phyloP scores from a whole-genome alignment of 1,140 invertebrate genomes.

The Nephila pilipes region DNA sequence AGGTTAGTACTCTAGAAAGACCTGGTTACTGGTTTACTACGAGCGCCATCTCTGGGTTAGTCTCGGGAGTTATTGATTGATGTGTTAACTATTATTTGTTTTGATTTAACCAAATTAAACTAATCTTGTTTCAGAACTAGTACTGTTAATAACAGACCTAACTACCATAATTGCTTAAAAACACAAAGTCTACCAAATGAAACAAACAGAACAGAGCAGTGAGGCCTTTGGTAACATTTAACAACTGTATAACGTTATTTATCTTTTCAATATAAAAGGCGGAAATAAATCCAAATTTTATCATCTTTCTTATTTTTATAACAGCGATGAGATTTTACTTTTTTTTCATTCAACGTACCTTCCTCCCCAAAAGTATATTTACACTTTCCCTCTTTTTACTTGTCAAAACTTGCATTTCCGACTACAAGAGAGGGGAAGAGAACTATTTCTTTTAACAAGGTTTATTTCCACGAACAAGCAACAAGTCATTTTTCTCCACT shows the following conservation, averaged over 20 bases:
- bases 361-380: background rate
- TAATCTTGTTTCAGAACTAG: too few relatives aligned
- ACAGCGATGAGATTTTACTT: background rate
- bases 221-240: too few relatives aligned
- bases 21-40: too few relatives aligned
- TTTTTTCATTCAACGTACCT: background rate
- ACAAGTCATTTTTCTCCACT: background rate
- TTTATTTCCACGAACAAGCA: constrained; percentile 12
- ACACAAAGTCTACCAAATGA: too few relatives aligned
- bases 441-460: background rate
- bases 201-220: too few relatives aligned
- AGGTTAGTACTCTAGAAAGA: too few relatives aligned
- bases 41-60: too few relatives aligned
- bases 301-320: background rate
- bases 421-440: background rate
- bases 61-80: too few relatives aligned
- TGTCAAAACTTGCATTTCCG: background rate
- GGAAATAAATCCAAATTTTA: background rate
- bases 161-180: too few relatives aligned
- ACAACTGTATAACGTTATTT: background rate
- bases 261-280: background rate
- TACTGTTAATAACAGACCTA: too few relatives aligned
- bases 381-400: background rate
- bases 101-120: too few relatives aligned
- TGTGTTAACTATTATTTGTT: too few relatives aligned